A percentile compares a stretch with the other conserved stretches of the same genome.
Conservation (phyloP, 2,113 vertebrate species). For the Oryzias melastigma region DNA sequence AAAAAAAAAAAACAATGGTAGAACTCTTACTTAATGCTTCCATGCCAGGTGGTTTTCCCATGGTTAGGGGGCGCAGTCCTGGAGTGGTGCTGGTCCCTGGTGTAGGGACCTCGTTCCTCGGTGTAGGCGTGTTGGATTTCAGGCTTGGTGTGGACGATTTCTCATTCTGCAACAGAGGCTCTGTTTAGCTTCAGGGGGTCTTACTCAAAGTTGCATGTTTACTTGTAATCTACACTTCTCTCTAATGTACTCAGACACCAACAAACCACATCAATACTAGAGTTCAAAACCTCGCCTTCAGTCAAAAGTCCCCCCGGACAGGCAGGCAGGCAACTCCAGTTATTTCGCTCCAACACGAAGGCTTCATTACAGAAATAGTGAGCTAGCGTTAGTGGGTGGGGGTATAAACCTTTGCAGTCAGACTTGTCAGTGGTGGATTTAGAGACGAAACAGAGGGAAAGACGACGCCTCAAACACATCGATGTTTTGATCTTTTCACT, state of each 20-base stretch:
- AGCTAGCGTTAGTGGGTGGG: slow-evolving; percentile 7
- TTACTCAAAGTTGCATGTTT: slow-evolving; percentile 21
- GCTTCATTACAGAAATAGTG: slow-evolving; percentile 63
- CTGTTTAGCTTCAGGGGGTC: slow-evolving; percentile 9
- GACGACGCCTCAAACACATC: slow-evolving; percentile 31
- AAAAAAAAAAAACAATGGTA: too few relatives aligned
- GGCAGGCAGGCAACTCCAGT: slow-evolving; percentile 54
- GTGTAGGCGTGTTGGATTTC: slow-evolving; percentile 95
- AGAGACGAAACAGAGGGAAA: slow-evolving; percentile 16
- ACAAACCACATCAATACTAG: slow-evolving; percentile 3
- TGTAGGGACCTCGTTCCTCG: slow-evolving; percentile 88
- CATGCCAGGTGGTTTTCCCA: slow-evolving; percentile 88
- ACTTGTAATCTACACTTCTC: background rate
- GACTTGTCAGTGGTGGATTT: slow-evolving; percentile 49
- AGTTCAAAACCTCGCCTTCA: slow-evolving; percentile 17
- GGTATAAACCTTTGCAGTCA: slow-evolving; percentile 49
- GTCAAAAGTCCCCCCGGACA: slow-evolving; percentile 20
- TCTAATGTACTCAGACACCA: background rate
- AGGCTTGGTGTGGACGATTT: slow-evolving; percentile 94
- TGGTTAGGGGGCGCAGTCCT: slow-evolving; percentile 84
- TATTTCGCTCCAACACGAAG: slow-evolving; percentile 17
- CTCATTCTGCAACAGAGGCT: slow-evolving; percentile 83
- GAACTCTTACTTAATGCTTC: slow-evolving; percentile 77
- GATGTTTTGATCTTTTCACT: slow-evolving; percentile 54
- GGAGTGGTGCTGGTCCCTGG: slow-evolving; percentile 94